Conservation (phyloP, 92 coral and sea anemone species). For the Actinostola sp. region DNA sequence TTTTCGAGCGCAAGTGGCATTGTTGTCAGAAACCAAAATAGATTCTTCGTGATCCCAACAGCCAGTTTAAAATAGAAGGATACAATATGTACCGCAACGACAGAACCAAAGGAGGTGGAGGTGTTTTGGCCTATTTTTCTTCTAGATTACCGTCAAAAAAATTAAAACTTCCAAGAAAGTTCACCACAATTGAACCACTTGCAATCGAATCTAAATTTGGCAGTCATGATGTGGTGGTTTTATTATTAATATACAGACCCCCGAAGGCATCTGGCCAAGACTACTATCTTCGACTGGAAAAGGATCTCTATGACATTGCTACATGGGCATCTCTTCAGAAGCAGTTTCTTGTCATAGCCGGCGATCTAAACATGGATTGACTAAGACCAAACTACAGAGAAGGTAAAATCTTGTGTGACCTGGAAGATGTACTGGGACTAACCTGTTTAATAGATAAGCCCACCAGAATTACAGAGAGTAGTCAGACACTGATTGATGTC, state of each 20-base stretch:
- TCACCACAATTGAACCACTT: conserved; percentile 42
- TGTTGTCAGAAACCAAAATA: conserved; percentile 24
- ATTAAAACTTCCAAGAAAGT: conserved; percentile 23
- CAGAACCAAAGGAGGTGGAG: conserved; percentile 51
- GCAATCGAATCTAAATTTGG: conserved; percentile 44
- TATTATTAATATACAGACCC: conserved; percentile 41
- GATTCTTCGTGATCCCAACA: conserved; percentile 40
- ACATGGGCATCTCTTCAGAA: conserved; percentile 30
- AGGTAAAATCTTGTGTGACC: conserved; percentile 41
- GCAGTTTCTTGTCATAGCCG: conserved; percentile 15
- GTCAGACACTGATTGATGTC: conserved; percentile 56
- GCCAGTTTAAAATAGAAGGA: conserved; percentile 48
- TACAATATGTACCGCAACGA: conserved; percentile 36
- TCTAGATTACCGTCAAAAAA: conserved; percentile 19
- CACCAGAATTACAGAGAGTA: conserved; percentile 31
- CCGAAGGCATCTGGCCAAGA: conserved; percentile 16
- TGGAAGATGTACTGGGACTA: conserved; percentile 45
- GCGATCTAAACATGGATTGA: conserved; percentile 15
- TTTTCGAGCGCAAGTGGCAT: conserved; percentile 16
- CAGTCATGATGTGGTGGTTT: conserved; percentile 23
- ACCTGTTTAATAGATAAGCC: conserved; percentile 37
- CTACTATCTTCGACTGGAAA: conserved; percentile 17
- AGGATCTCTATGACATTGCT: conserved; percentile 29
- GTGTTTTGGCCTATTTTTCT: conserved; percentile 35
- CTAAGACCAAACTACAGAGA: conserved; percentile 21